These are phyloP conservation scores for Drosophila mayaguana DNA, from an alignment of 2,888 invertebrate genomes.

Conservation along the genomic window DNA sequence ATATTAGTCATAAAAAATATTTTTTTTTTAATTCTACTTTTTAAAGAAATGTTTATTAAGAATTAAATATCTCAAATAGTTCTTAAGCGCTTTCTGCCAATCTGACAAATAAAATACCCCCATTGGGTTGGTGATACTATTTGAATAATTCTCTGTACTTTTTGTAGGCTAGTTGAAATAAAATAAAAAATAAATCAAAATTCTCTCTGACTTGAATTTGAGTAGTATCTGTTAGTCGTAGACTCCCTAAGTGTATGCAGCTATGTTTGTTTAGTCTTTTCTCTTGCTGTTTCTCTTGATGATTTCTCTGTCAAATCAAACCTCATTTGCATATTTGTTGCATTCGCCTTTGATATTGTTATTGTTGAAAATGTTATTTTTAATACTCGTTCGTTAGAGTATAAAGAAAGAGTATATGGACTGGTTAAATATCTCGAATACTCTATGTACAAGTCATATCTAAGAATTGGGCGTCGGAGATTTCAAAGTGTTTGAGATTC, in stretches of 20 bases:
- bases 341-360: conserved; percentile 17
- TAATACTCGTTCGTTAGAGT: background rate
- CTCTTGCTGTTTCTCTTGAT: conserved; percentile 28
- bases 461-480: too few relatives aligned
- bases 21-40: too few relatives aligned
- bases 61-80: background rate
- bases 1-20: too few relatives aligned
- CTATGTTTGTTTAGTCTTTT: conserved; percentile 12
- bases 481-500: background rate
- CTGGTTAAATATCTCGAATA: too few relatives aligned
- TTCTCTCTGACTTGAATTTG: background rate
- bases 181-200: too few relatives aligned
- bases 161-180: too few relatives aligned
- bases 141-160: too few relatives aligned
- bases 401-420: background rate
- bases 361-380: conserved; percentile 6
- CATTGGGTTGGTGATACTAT: too few relatives aligned
- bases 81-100: too few relatives aligned
- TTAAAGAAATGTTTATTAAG: background rate
- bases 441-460: too few relatives aligned
- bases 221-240: conserved; percentile 1
- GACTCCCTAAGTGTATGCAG: background rate
- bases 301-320: conserved; percentile 47
- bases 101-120: too few relatives aligned
- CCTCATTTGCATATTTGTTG: conserved; percentile 56